Base-by-base conservation (phyloP, 1,140 invertebrate genomes). In the Drosophila repletoides region DNA sequence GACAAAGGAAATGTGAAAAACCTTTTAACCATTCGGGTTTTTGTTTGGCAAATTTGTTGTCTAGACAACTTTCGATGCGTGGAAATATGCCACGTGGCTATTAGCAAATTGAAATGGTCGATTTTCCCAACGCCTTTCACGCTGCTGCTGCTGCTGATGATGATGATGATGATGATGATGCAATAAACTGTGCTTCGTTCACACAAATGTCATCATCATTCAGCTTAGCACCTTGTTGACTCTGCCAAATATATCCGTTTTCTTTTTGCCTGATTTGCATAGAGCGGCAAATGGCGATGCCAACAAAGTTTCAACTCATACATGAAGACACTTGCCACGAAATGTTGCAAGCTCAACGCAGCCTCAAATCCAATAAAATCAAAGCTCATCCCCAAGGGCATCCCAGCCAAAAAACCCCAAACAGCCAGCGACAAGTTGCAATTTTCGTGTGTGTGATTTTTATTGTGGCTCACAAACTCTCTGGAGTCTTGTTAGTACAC, bases 31-130 rank as follows among this genome's bases (percentile, higher is more conserved):
- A 71, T 61, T 67, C 34, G 51, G 10, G 17, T 7, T 31, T 68
- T 70, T 67, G 33, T 56, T 76, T 60, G 60, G 51, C 43, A 68
- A 77, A 72, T 64, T 77, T 69, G 69, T 72, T 77, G 75, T 77
- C 75, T 77, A 77, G 75, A 77, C 45, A 72, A 69, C 29, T 63
- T 65, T 41, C 52, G 45, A 77, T 60, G 74, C 63, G 59, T 64
- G 74, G 45, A 77, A 72, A 77, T 77, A 65, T 65, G 74, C 31
- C 75, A 77, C 75, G 36, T 77, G 74, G 74, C 69, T 77, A 73
- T 77, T 77, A 77, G 64, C 58, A 77, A 77, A 77, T 77, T 77
- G 74, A 60, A 77, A 77, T 70, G 56, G 74, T 63, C 74, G 49
- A 69, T 72, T 77, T 58, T 22, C 51, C 40, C 36, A 40, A 43